Base-by-base conservation (phyloP, 2,113 vertebrate species). In the Oncorhynchus kisutch region DNA sequence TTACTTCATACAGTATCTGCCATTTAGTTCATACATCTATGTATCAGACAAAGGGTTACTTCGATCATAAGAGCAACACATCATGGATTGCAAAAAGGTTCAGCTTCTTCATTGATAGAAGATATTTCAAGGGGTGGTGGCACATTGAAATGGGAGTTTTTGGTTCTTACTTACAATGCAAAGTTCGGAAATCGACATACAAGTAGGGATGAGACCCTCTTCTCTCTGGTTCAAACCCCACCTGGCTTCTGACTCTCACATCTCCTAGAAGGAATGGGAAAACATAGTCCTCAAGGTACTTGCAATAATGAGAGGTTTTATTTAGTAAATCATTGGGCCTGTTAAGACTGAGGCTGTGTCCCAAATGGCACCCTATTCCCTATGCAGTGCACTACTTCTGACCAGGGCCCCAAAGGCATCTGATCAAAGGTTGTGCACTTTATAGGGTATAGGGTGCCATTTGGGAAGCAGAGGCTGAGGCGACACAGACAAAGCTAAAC, bases 141-240 rank as follows among this genome's bases (percentile, higher is more conserved):
- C 39, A 7, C 34, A 22, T 22, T 70, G 22, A 48, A 48, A 71
- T 24, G 22, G 39, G 24, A n/a, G 69, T 70, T 70, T 54, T 11
- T 8, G 45, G n/a, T 24, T 87, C 84, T 87, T 85, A 95, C 95
- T 94, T 92, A 96, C 95, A 93, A 84, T 96, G 95, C 90, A 96
- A 95, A 94, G 94, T 93, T 92, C 94, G 94, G 87, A 95, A 95
- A 90, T 95, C 95, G 87, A 96, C 92, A 85, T 94, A 94, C 18
- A 94, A 94, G 86, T 95, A 95, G 8, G 94, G 95, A 89, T 95
- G 94, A 84, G 95, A 95, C 88, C 93, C 94, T 92, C 94, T 93
- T 92, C 94, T 94, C 90, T 95, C 94, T 83, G 92, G 91, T 93
- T 95, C 94, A 93, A 96, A 96, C 88, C 94, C 94, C 91, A 94